Percentiles rank a stretch among this genome's conserved stretches.
phyloP scores from a whole-genome alignment of 2,888 invertebrate species.

The Arrhopalites spinosus region DNA sequence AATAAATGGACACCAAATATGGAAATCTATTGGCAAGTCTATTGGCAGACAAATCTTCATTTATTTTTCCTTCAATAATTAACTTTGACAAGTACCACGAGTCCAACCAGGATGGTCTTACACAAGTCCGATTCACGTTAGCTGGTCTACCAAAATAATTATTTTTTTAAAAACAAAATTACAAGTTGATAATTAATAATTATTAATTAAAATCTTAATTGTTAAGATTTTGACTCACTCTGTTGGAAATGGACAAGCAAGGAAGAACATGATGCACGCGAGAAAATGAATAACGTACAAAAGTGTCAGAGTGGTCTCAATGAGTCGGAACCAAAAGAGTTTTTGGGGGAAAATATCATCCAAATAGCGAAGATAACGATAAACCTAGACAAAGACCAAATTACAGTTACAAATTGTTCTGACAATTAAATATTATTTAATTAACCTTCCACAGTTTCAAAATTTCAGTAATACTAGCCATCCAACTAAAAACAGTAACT shows the following conservation, averaged over 20 bases:
- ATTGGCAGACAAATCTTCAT: neutral
- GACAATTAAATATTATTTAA: neutral
- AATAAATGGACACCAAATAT: slow-evolving; percentile 48
- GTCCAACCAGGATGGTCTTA: slow-evolving; percentile 1
- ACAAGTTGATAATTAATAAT: no score
- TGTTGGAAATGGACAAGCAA: slow-evolving; percentile 44
- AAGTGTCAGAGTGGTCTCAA: slow-evolving; percentile 44
- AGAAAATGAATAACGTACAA: slow-evolving; percentile 49
- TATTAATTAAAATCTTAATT: no score
- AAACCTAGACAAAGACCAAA: slow-evolving; percentile 36
- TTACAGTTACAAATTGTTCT: neutral
- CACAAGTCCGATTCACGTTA: neutral
- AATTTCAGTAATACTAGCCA: neutral
- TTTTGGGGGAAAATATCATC: slow-evolving; percentile 46
- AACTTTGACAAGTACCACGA: neutral
- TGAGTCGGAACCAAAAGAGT: slow-evolving; percentile 46
- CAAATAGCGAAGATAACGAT: slow-evolving; percentile 47
- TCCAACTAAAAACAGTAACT: no score
- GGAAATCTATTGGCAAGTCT: slow-evolving; percentile 36
- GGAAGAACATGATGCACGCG: slow-evolving; percentile 46
- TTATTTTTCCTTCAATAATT: neutral
- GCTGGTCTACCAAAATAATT: no score
- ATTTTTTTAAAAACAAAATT: no score
- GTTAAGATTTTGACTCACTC: no score
- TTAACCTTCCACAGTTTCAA: slow-evolving; percentile 49